Evolutionary conservation across 2,113 vertebrate genomes (phyloP).

Genomic region (Mobula birostris): DNA sequence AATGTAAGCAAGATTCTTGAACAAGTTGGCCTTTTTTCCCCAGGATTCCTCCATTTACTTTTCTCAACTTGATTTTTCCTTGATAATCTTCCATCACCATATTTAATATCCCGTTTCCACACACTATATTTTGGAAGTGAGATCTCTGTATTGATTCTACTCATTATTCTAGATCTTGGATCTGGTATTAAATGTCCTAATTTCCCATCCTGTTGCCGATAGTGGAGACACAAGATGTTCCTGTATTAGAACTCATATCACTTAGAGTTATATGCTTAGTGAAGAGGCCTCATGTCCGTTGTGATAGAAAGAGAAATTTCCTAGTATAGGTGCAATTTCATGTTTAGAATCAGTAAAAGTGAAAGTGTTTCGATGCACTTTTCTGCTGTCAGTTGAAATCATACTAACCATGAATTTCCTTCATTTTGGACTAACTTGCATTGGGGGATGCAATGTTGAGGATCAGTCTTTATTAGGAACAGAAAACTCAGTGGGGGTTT

Average conservation of each 20-base stretch:
- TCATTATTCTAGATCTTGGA: background rate
- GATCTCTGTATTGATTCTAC: conserved; percentile 11
- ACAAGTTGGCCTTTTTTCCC: background rate
- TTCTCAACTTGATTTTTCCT: background rate
- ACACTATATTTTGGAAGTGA: conserved; percentile 5
- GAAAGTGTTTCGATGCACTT: background rate
- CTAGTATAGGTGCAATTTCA: background rate
- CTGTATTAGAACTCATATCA: background rate
- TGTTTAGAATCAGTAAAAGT: background rate
- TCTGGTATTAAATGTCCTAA: background rate
- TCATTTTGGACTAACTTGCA: background rate
- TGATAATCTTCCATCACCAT: background rate
- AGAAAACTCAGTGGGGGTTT: too few species aligned
- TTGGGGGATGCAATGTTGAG: background rate
- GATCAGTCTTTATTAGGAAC: background rate
- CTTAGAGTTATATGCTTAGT: background rate
- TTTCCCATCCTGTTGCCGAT: background rate
- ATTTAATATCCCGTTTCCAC: background rate
- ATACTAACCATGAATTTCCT: background rate
- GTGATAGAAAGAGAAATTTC: background rate
- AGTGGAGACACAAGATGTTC: background rate
- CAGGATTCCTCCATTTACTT: background rate
- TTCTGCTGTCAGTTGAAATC: background rate
- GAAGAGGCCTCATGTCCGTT: background rate
- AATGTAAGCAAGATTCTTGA: background rate